Evolutionary conservation across 2,888 invertebrate genomes (phyloP).

Genomic region (Theretra japonica): DNA sequence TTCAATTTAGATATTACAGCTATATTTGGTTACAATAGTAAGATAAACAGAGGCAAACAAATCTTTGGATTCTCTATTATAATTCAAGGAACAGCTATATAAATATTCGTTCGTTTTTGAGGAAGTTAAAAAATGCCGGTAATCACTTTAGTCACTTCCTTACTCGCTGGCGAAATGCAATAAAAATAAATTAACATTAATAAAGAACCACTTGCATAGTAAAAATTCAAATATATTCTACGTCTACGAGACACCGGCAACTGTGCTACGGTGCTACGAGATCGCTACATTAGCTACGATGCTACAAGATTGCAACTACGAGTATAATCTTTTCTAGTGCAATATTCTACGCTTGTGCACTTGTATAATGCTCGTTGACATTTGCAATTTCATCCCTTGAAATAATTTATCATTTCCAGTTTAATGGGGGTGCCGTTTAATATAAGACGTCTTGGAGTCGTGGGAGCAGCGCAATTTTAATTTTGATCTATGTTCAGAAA

Average conservation of each 20-base stretch:
- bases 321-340: background rate
- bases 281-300: conserved; percentile 37
- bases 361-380: conserved; percentile 15
- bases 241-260: conserved; percentile 24
- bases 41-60: no score
- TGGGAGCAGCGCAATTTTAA: background rate
- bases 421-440: background rate
- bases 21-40: no score
- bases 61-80: no score
- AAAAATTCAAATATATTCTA: conserved; percentile 2
- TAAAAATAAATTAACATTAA: no score
- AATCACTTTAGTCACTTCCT: no score
- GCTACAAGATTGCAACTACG: conserved; percentile 34
- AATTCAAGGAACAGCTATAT: no score
- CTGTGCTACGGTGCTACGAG: conserved; percentile 44
- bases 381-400: conserved; percentile 13
- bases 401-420: conserved; percentile 11
- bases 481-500: background rate
- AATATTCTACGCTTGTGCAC: conserved; percentile 18
- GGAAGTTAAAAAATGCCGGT: no score
- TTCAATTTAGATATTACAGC: no score
- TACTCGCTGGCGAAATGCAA: no score
- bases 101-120: no score
- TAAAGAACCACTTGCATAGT: background rate
- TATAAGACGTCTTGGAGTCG: background rate